Conservation (phyloP, 2,797 vertebrate genomes). For the Pagetopsis macropterus region DNA sequence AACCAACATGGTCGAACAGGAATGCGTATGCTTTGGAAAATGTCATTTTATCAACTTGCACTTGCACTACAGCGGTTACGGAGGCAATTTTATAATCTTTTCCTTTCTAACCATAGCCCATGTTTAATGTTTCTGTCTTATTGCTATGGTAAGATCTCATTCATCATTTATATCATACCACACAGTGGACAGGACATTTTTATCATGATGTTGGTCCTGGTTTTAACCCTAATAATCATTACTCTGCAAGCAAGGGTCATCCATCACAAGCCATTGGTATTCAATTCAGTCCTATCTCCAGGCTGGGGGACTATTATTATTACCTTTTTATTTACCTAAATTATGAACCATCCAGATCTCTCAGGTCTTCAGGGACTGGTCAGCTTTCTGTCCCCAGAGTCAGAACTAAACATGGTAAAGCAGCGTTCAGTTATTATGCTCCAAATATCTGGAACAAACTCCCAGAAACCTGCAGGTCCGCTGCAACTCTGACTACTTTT, state of each 20-base stretch:
- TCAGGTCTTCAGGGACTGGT: too few species aligned
- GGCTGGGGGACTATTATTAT: conserved; percentile 33
- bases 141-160: conserved; percentile 56
- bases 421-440: too few species aligned
- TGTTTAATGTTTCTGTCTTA: conserved; percentile 65
- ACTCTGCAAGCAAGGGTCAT: conserved; percentile 41
- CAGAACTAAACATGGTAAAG: too few species aligned
- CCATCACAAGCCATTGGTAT: conserved; percentile 28
- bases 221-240: conserved; percentile 49
- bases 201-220: conserved; percentile 53
- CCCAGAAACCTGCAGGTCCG: too few species aligned
- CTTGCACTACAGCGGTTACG: conserved; percentile 47
- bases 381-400: too few species aligned
- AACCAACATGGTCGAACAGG: conserved; percentile 73
- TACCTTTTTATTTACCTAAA: neutral
- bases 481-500: too few species aligned
- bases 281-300: conserved; percentile 27
- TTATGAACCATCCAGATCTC: too few species aligned
- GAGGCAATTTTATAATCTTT: conserved; percentile 51
- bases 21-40: conserved; percentile 69
- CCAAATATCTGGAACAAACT: too few species aligned
- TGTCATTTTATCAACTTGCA: conserved; percentile 70
- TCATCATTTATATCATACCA: conserved; percentile 41
- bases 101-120: conserved; percentile 47
- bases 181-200: conserved; percentile 48